A percentile compares a stretch with the other conserved stretches of the same genome.
Conservation (phyloP, 1,140 invertebrate species). For the Diploscapter pachys region DNA sequence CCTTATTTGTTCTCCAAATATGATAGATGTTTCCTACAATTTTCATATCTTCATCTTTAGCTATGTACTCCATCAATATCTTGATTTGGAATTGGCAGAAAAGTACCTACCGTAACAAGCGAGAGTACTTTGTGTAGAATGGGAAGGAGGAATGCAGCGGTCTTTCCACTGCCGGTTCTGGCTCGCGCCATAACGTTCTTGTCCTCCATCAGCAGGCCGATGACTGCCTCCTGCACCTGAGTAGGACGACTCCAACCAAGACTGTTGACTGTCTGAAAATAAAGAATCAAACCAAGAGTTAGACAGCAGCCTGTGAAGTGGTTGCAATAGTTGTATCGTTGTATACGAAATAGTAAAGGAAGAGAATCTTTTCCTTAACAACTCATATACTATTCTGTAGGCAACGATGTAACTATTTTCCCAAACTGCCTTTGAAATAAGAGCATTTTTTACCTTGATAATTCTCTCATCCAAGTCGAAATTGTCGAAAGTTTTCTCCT, state of each 20-base stretch:
- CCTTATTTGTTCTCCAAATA: slow-evolving; percentile 2
- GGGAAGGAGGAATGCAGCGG: slow-evolving; percentile 89
- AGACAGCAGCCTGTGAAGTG: not conserved
- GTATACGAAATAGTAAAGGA: not conserved
- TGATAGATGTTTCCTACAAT: too few relatives aligned
- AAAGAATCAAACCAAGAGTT: slow-evolving; percentile 3
- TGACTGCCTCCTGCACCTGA: slow-evolving; percentile 90
- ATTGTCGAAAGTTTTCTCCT: slow-evolving; percentile 41
- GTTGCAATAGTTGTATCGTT: slow-evolving; percentile 9
- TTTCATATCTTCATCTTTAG: too few relatives aligned
- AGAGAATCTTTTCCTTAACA: not conserved
- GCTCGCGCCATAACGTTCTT: slow-evolving; percentile 92
- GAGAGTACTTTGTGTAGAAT: slow-evolving; percentile 87
- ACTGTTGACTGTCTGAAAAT: slow-evolving; percentile 78
- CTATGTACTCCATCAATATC: not conserved
- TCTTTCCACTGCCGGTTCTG: slow-evolving; percentile 97
- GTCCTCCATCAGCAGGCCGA: slow-evolving; percentile 88
- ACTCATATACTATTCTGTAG: slow-evolving; percentile 59
- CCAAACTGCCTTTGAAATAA: slow-evolving; percentile 40
- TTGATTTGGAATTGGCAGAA: slow-evolving; percentile 23
- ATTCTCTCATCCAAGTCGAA: slow-evolving; percentile 57
- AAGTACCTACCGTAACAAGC: slow-evolving; percentile 70
- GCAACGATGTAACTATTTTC: slow-evolving; percentile 74
- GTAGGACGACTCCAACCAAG: slow-evolving; percentile 88
- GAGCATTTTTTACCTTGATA: slow-evolving; percentile 43